Base-by-base conservation (phyloP, 2,797 vertebrate species). In the Melanotaenia parkinsoni region DNA sequence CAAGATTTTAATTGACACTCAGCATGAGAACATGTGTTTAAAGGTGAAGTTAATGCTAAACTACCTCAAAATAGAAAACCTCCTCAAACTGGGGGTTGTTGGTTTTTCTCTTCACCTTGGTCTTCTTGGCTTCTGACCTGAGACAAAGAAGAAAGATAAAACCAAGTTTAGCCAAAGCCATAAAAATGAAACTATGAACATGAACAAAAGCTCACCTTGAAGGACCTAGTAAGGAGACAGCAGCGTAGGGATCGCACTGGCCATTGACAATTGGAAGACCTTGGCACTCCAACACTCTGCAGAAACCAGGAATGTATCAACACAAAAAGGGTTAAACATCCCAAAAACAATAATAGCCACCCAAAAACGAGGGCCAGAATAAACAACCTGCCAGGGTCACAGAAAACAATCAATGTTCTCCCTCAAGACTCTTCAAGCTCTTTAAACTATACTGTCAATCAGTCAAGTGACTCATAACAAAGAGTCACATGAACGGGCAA, bases 61-160 rank as follows among this genome's bases (percentile, higher is more conserved):
- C 28, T 87, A 99, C 98, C 98, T 99, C 97, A 86, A 99, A 99
- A 89, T 97, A 99, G 92, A 99, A 99, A 90, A 97, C 94, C 90
- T 99, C 98, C 1, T 99, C 97, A 82, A 97, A 99, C 90, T 99
- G 98, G 33, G 98, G 98, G 81, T 99, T 99, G 95, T 97, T 99
- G 72, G 95, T 99, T 96, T 97, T 99, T 93, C 96, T 96, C 80
- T 96, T 98, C 85, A 97, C 97, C 90, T 99, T 99, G 9, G 98
- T 99, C 94, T 99, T 99, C 93, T 99, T 99, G 65, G 95, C 96
- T 89, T 99, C 98, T 5, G 97, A 97, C 91, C 98, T 99, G 89
- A 64, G 66, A 11, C 8, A 28, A 67, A 5, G 30, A 69, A 72
- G n/a, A 20, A 3, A 50, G 30, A 22, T 65, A 30, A 76, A 62